Evolutionary conservation across 2,888 invertebrate species (phyloP).

Genomic region (Amiota communis): DNA sequence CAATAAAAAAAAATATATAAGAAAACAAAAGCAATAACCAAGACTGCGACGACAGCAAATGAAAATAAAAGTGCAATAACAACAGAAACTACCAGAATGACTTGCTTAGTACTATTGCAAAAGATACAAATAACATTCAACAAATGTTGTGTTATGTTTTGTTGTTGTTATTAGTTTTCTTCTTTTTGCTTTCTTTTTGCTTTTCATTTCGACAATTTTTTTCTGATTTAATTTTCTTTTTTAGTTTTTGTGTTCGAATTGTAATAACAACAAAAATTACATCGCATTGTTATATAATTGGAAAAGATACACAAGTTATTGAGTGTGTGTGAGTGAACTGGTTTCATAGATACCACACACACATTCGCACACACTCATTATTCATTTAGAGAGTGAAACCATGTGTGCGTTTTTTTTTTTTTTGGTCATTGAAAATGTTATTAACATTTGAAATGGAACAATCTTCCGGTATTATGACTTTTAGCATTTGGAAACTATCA

Average conservation of each 20-base stretch:
- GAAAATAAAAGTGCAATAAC: background rate
- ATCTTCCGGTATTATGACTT: conserved; percentile 44
- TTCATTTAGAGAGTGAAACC: conserved; percentile 32
- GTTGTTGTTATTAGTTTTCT: conserved; percentile 2
- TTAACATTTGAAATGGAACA: conserved; percentile 41
- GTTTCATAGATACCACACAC: background rate
- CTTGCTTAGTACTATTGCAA: background rate
- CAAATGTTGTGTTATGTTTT: conserved; percentile 6
- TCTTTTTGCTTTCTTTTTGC: background rate
- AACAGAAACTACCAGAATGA: background rate
- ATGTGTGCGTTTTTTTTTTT: conserved; percentile 27
- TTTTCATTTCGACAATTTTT: conserved; percentile 20
- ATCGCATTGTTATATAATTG: conserved; percentile 5
- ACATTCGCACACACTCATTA: background rate
- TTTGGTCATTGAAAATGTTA: background rate
- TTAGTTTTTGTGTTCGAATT: background rate
- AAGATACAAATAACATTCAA: background rate
- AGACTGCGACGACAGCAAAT: background rate
- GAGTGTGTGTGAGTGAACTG: conserved; percentile 37
- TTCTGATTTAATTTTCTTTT: background rate
- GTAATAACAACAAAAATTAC: conserved; percentile 2
- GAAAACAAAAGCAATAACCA: background rate
- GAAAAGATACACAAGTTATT: conserved; percentile 36
- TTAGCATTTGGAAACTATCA: conserved; percentile 6
- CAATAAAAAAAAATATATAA: background rate